These are phyloP conservation scores for Sussaba pulchella DNA, from an alignment of 2,888 invertebrate species.

Conservation along the genomic window DNA sequence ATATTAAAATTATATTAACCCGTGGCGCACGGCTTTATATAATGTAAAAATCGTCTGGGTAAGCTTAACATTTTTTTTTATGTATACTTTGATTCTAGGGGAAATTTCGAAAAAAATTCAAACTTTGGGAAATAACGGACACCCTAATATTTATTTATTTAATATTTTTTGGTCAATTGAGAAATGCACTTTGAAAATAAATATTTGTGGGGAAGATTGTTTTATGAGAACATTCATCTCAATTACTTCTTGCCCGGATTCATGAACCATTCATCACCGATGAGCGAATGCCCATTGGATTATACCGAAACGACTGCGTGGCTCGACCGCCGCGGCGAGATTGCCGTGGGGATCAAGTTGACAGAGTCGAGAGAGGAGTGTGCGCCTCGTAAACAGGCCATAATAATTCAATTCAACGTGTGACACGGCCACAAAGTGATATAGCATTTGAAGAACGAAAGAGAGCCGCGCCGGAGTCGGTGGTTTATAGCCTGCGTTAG, in stretches of 20 bases:
- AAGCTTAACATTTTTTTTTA: no score
- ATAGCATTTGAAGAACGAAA: slow-evolving; percentile 57
- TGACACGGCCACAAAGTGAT: slow-evolving; percentile 60
- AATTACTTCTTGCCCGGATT: not conserved
- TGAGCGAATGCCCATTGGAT: slow-evolving; percentile 1
- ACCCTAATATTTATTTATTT: no score
- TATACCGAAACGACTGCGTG: not conserved
- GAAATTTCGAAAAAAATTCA: no score
- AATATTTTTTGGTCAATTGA: no score
- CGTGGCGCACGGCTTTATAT: no score
- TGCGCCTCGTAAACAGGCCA: slow-evolving; percentile 59
- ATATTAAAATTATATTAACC: no score
- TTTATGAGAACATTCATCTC: slow-evolving; percentile 5
- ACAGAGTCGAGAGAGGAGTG: slow-evolving; percentile 3
- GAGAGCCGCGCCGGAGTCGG: slow-evolving; percentile 31
- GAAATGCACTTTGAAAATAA: no score
- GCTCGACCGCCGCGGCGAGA: slow-evolving; percentile 13
- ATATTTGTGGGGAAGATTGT: not conserved
- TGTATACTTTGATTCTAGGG: no score
- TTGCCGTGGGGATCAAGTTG: slow-evolving; percentile 22
- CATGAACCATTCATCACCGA: not conserved
- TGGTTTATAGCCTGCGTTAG: slow-evolving; percentile 40
- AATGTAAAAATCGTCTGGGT: no score
- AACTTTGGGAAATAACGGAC: no score
- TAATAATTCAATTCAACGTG: slow-evolving; percentile 64